phyloP scores from a whole-genome alignment of 2,113 vertebrate genomes.

The Psilopsiagon aurifrons region DNA sequence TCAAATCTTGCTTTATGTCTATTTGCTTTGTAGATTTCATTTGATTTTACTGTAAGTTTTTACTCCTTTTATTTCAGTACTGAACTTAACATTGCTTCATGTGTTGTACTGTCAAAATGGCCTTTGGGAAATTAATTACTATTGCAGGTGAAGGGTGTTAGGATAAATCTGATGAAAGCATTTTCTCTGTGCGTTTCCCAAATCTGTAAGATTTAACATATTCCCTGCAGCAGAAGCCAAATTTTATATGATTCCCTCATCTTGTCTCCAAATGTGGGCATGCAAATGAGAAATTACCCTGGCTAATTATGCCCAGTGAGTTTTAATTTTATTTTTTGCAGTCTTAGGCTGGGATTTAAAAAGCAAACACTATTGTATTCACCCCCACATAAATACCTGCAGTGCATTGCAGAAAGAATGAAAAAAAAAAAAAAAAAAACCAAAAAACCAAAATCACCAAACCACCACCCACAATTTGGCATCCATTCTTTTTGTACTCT shows the following conservation, averaged over 20 bases:
- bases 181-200: conserved; percentile 19
- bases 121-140: conserved; percentile 68
- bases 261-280: background rate
- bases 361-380: background rate
- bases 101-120: conserved; percentile 39
- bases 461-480: background rate
- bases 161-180: conserved; percentile 30
- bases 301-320: conserved; percentile 48
- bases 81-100: background rate
- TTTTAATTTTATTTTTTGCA: conserved; percentile 46
- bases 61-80: conserved; percentile 10
- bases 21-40: conserved; percentile 9
- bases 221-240: conserved; percentile 22
- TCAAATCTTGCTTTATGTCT: conserved; percentile 3
- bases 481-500: background rate
- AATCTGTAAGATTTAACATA: conserved; percentile 39
- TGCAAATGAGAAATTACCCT: background rate
- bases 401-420: background rate
- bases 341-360: background rate
- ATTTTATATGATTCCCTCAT: background rate
- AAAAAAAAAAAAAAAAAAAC: background rate
- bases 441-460: accelerated
- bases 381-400: background rate
- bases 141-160: conserved; percentile 10
- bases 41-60: conserved; percentile 34